Evolutionary conservation across 2,797 vertebrate species (phyloP).

Genomic region (Tolypeutes matacus): DNA sequence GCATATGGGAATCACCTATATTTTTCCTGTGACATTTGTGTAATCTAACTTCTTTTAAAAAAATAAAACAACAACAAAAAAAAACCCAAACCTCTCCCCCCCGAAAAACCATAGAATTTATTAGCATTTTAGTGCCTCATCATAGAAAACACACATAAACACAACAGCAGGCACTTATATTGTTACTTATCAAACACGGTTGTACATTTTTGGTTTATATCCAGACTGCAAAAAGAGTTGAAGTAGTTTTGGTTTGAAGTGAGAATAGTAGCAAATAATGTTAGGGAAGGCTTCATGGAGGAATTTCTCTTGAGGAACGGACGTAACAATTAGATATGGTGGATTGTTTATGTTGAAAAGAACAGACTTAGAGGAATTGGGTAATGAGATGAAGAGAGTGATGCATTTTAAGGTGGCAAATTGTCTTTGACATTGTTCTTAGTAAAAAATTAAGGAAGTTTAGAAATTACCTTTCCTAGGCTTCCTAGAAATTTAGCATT

Average conservation of each 20-base stretch:
- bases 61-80: too few relatives aligned
- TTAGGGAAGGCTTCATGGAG: not conserved
- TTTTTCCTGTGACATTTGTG: too few relatives aligned
- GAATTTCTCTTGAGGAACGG: slow-evolving; percentile 39
- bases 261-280: slow-evolving; percentile 13
- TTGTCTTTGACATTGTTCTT: slow-evolving; percentile 16
- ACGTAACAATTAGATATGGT: slow-evolving; percentile 35
- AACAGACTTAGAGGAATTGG: not conserved
- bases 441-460: slow-evolving; percentile 24
- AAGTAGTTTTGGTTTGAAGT: slow-evolving; percentile 14
- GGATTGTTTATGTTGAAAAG: slow-evolving; percentile 6
- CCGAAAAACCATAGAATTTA: not conserved
- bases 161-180: not conserved
- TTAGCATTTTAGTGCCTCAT: not conserved
- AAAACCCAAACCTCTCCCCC: too few relatives aligned
- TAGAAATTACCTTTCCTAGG: not conserved
- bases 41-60: too few relatives aligned
- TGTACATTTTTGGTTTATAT: not conserved
- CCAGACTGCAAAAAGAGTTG: not conserved
- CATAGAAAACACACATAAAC: not conserved
- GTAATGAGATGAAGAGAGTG: slow-evolving; percentile 5
- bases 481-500: not conserved
- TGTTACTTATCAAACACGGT: not conserved
- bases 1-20: too few relatives aligned
- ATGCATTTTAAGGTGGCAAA: not conserved